Evolutionary conservation across 1,140 invertebrate species (phyloP), one percentile per base, ranked within the genome.

Genomic region (Batillaria attramentaria): DNA sequence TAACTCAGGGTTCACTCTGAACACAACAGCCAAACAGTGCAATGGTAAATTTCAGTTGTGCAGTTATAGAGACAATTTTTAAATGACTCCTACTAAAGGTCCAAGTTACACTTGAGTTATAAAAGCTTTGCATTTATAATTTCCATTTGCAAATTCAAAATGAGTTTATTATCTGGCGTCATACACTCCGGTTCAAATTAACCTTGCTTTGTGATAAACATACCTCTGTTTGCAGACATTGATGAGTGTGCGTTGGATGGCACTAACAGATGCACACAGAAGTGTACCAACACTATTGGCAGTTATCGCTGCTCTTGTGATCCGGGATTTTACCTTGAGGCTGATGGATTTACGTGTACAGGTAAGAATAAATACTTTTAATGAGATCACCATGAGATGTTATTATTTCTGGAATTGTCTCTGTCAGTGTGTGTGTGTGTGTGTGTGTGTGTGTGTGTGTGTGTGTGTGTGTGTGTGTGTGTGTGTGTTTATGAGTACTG

Each of bases 1-100:
- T 76, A 81, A 70, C 35, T 8, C n/a, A 3, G 82, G 82, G 1
- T 81, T 69, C 33, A 8, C 20, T n/a, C 39, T 41, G 28, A 43
- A 73, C 35, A 16, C 33, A 4, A 46, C 28, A 24, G 33, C 24
- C 20, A 76, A 76, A 41, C 5, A 28, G 35, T 78, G 76, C 39
- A 28, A 43, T 3, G 76, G 76, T 78, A 69, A 33, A 65, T 72
- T 13, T 72, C 31, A 13, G 16, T 20, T 66, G 65, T n/a, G 13
- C 13, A n/a, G 13, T 54, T 54, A 54, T 54, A 54, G 50, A 13
- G 13, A 16, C n/a, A 54, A 54, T 16, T 16, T 54, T 13, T 54
- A 54, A 54, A 54, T 54, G n/a, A 16, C 62, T 28, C 24, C n/a
- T n/a, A n/a, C n/a, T n/a, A n/a, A n/a, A n/a, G n/a, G n/a, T n/a